Conservation (phyloP, 1,140 invertebrate species). For the Drosophila sp. region DNA sequence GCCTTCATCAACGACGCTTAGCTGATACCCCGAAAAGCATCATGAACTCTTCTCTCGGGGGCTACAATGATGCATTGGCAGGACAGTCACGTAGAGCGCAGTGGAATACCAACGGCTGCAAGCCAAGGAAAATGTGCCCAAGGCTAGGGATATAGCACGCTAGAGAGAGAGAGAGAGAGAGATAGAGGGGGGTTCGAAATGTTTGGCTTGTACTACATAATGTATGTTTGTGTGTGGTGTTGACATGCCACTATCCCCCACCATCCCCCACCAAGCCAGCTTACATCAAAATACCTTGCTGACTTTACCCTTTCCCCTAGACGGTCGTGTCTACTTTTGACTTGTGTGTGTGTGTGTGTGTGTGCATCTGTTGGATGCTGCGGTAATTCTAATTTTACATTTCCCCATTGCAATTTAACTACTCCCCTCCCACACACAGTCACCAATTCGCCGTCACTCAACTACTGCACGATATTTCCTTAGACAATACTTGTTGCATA, state of each 20-base stretch:
- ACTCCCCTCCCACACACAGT: background rate
- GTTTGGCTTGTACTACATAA: slow-evolving; percentile 41
- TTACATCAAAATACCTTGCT: background rate
- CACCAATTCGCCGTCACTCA: slow-evolving; percentile 20
- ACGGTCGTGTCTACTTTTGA: background rate
- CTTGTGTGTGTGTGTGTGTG: no score
- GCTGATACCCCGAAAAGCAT: slow-evolving; percentile 21
- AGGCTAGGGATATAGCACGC: slow-evolving; percentile 13
- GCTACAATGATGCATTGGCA: slow-evolving; percentile 46
- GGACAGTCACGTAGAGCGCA: slow-evolving; percentile 60
- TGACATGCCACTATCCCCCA: slow-evolving; percentile 43
- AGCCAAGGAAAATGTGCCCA: slow-evolving; percentile 64
- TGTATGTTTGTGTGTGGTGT: slow-evolving; percentile 33
- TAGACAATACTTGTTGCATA: slow-evolving; percentile 73
- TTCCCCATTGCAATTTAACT: slow-evolving; percentile 22
- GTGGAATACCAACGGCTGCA: slow-evolving; percentile 31
- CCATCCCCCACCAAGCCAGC: background rate
- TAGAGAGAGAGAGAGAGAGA: slow-evolving; percentile 25
- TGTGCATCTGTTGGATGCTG: slow-evolving; percentile 25
- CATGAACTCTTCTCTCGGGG: background rate
- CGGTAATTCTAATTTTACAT: slow-evolving; percentile 63
- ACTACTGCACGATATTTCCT: slow-evolving; percentile 31
- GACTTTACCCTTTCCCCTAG: background rate
- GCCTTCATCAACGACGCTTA: slow-evolving; percentile 62
- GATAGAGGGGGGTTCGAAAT: slow-evolving; percentile 18